A percentile compares a stretch with the other conserved stretches of the same genome.
Evolutionary conservation across 2,888 invertebrate species (phyloP).

Genomic region (Peribatodes rhomboidaria): DNA sequence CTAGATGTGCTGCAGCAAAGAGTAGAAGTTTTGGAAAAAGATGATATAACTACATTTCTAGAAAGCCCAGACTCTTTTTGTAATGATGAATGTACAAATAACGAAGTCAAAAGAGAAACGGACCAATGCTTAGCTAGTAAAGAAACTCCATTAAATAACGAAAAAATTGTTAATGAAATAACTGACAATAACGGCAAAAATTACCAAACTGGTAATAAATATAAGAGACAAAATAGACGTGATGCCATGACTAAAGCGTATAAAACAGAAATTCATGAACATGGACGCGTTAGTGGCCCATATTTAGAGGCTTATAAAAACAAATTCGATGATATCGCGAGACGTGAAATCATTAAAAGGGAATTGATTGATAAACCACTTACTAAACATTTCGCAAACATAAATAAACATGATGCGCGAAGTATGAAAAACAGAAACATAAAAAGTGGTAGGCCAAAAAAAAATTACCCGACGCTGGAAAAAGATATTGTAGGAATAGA

Average conservation of each 20-base stretch:
- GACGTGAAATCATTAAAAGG: conserved; percentile 1
- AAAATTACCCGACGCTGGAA: conserved; percentile 15
- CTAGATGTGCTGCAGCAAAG: conserved; percentile 60
- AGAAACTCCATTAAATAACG: conserved; percentile 7
- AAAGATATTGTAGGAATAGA: conserved; percentile 39
- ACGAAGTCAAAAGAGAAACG: conserved; percentile 39
- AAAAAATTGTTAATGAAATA: conserved; percentile 2
- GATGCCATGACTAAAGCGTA: conserved; percentile 1
- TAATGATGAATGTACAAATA: conserved; percentile 21
- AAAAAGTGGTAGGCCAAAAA: not conserved
- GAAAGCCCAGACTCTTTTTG: conserved; percentile 14
- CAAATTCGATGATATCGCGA: not conserved
- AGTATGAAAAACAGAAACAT: not conserved
- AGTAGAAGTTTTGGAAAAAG: conserved; percentile 66
- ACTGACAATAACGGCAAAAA: not conserved
- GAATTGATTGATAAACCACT: not conserved
- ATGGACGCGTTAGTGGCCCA: not conserved
- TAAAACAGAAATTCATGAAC: conserved; percentile 29
- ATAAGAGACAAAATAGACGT: conserved; percentile 8
- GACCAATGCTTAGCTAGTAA: not conserved
- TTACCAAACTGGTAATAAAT: conserved; percentile 1
- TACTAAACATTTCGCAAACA: not conserved
- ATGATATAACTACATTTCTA: conserved; percentile 57
- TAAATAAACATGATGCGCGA: not conserved
- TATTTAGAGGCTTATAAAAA: conserved; percentile 1